These are phyloP conservation scores for Siniperca scherzeri DNA, from an alignment of 2,797 vertebrate species.

Conservation along the genomic window DNA sequence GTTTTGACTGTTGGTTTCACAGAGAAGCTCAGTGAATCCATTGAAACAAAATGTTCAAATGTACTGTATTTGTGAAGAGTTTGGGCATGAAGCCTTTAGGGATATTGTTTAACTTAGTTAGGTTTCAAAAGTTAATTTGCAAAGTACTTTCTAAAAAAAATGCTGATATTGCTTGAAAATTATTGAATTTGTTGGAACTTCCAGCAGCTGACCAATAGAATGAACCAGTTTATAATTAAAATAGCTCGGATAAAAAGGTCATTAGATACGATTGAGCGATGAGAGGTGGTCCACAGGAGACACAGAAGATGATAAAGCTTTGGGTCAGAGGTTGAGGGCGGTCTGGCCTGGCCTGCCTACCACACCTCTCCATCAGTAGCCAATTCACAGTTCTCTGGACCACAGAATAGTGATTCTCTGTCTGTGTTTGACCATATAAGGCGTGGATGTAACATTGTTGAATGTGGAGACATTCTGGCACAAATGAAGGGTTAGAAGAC, in stretches of 20 bases:
- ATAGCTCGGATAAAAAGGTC: slow-evolving; percentile 12
- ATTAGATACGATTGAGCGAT: background rate
- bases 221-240: slow-evolving; percentile 12
- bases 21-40: slow-evolving; percentile 2
- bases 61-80: slow-evolving; percentile 23
- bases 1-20: slow-evolving; percentile 2
- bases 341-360: slow-evolving; percentile 28
- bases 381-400: slow-evolving; percentile 64
- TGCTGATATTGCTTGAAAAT: background rate
- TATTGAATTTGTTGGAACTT: background rate
- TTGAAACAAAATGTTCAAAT: slow-evolving; percentile 26
- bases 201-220: slow-evolving; percentile 3
- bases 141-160: background rate
- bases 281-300: slow-evolving; percentile 9
- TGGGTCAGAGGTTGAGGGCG: slow-evolving; percentile 63
- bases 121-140: slow-evolving; percentile 6
- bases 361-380: slow-evolving; percentile 44
- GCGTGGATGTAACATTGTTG: slow-evolving; percentile 55
- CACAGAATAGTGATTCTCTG: slow-evolving; percentile 29
- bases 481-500: slow-evolving; percentile 70
- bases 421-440: slow-evolving; percentile 64
- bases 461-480: slow-evolving; percentile 77
- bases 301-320: slow-evolving; percentile 14
- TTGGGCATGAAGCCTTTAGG: background rate
- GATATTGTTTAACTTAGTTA: background rate